A percentile compares a stretch with the other conserved stretches of the same genome.
Conservation (phyloP, 1,140 invertebrate species). For the Idris sp. region DNA sequence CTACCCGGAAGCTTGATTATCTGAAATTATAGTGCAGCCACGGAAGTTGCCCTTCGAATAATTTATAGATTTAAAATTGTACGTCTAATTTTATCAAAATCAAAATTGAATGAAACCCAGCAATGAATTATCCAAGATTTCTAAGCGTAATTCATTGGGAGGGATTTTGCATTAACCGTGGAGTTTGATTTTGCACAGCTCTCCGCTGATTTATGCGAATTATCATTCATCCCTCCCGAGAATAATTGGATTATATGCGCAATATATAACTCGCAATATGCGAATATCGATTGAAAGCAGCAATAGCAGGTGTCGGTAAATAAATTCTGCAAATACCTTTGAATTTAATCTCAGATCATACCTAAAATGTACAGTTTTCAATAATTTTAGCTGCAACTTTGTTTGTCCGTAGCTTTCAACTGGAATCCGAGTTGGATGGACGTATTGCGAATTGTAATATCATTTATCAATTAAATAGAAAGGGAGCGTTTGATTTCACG, state of each 20-base stretch:
- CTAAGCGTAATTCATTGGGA: no score
- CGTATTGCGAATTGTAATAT: constrained; percentile 18
- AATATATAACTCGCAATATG: no score
- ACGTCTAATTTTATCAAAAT: constrained; percentile 23
- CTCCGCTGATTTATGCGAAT: constrained; percentile 10
- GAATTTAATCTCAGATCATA: no score
- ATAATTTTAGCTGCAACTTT: background rate
- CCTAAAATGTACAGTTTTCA: no score
- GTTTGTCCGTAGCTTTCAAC: no score
- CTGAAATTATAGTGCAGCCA: constrained; percentile 42
- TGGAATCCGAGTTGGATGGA: no score
- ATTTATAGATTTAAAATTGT: constrained; percentile 51
- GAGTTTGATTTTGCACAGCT: constrained; percentile 3
- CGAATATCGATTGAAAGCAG: constrained; percentile 4
- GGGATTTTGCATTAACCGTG: constrained; percentile 3
- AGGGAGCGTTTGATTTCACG: background rate
- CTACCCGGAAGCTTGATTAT: constrained; percentile 62
- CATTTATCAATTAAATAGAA: constrained; percentile 24
- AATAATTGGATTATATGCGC: constrained; percentile 33
- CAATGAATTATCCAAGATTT: constrained; percentile 26
- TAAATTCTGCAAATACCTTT: no score
- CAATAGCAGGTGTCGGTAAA: constrained; percentile 9
- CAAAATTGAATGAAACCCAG: constrained; percentile 29
- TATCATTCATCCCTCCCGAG: constrained; percentile 19
- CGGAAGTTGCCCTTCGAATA: no score